Evolutionary conservation across 2,113 vertebrate species (phyloP), one percentile per base, ranked within the genome.

Genomic region (Marmota monax): DNA sequence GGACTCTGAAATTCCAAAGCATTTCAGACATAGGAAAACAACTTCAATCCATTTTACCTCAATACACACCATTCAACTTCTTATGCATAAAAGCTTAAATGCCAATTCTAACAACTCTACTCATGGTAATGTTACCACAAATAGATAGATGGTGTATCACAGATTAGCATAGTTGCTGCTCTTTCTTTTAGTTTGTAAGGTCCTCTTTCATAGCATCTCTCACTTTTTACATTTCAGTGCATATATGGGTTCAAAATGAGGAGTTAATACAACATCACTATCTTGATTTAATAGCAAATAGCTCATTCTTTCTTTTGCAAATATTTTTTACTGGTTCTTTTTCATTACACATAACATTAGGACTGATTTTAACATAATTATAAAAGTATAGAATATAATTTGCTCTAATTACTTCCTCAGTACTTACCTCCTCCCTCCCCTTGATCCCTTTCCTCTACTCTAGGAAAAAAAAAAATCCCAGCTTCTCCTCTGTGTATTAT

Each of bases 231-330:
- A 86, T 87, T 51, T 89, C 29, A 70, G 23, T 12, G 22, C 9
- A 29, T 73, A 67, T 16, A 23, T 51, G 85, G 51, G 22, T 84
- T 90, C 92, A 94, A 73, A 23, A 63, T 58, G 17, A 92, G 42
- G 23, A 34, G 51, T 80, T 77, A 92, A 65, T 90, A n/a, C 4
- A 92, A 48, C 51, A 63, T 23, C 92, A 58, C 67, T 90, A 90
- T 91, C 65, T 84, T 96, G 69, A 92, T 95, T 90, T 92, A 90
- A 78, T 96, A 65, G 88, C 67, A 97, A 94, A 95, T 94, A 63
- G 61, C 61, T 27, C 9, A 27, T 56, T 88, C 32, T n/a, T 17
- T 90, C 84, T 92, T 95, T 95, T 51, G 18, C 4, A 61, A 63
- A 63, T 27, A 27, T 63, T 63, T 45, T 63, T 10, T 63, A 63